These are phyloP conservation scores for Brachionus asplanchnoidis DNA, from an alignment of 1,140 invertebrate species.

Conservation along the genomic window DNA sequence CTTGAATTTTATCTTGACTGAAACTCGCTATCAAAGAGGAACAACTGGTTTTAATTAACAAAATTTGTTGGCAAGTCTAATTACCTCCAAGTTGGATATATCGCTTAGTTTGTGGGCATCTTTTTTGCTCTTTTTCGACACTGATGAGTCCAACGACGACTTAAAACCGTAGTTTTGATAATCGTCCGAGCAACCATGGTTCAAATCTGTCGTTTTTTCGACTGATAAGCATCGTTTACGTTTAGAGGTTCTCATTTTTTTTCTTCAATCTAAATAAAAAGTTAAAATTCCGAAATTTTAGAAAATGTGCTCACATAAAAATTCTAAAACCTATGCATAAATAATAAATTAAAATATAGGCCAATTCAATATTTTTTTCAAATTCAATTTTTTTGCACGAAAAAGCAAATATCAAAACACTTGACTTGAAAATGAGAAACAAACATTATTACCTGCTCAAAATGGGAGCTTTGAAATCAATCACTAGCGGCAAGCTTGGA, in stretches of 20 bases:
- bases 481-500: background rate
- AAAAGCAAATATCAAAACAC: background rate
- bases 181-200: background rate
- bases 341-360: background rate
- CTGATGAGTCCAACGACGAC: background rate
- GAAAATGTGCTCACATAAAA: constrained; percentile 5
- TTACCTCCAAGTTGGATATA: constrained; percentile 19
- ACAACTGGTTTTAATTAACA: constrained; percentile 34
- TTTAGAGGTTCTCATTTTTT: constrained; percentile 16
- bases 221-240: constrained; percentile 4
- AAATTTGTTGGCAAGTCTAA: constrained; percentile 1
- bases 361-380: background rate
- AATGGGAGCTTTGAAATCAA: background rate
- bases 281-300: background rate
- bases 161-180: background rate
- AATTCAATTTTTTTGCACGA: background rate
- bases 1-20: background rate
- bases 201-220: background rate
- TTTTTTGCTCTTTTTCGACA: background rate
- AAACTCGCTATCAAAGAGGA: background rate
- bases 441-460: background rate
- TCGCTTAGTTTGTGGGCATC: background rate
- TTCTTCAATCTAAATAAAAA: background rate
- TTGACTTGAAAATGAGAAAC: background rate
- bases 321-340: background rate